phyloP scores from a whole-genome alignment of 2,888 invertebrate species.

The Hyposoter didymator region DNA sequence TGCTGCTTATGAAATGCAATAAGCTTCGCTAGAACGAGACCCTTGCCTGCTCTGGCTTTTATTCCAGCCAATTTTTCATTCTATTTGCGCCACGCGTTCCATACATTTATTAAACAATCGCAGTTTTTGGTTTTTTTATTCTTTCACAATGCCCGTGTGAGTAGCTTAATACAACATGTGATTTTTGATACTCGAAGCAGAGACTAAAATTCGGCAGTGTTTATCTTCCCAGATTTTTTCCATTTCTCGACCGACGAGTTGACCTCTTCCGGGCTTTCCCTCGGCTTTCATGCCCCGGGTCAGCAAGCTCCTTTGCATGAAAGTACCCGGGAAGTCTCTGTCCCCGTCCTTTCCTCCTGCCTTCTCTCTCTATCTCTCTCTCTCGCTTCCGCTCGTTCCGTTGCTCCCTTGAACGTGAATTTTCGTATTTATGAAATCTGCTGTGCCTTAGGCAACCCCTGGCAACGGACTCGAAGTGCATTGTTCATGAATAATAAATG shows the following conservation, averaged over 20 bases:
- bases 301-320: slow-evolving; percentile 54
- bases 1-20: slow-evolving; percentile 43
- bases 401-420: slow-evolving; percentile 42
- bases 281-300: slow-evolving; percentile 26
- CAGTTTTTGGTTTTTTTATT: not conserved
- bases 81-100: not conserved
- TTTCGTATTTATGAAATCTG: slow-evolving; percentile 70
- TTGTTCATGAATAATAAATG: slow-evolving; percentile 71
- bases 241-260: slow-evolving; percentile 31
- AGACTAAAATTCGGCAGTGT: slow-evolving; percentile 33
- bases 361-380: not conserved
- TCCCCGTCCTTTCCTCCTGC: not conserved
- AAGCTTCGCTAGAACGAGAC: slow-evolving; percentile 8
- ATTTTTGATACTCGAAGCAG: slow-evolving; percentile 18
- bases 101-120: not conserved
- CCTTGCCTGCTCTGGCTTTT: not conserved
- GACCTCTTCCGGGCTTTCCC: slow-evolving; percentile 19
- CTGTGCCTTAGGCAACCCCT: slow-evolving; percentile 37
- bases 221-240: slow-evolving; percentile 32
- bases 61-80: not conserved
- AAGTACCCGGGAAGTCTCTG: slow-evolving; percentile 43
- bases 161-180: not conserved
- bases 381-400: slow-evolving; percentile 13
- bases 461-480: slow-evolving; percentile 61
- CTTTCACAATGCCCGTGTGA: not conserved